These are phyloP conservation scores for Neosilurus mollespiculum DNA, from an alignment of 2,797 vertebrate species.

Conservation along the genomic window DNA sequence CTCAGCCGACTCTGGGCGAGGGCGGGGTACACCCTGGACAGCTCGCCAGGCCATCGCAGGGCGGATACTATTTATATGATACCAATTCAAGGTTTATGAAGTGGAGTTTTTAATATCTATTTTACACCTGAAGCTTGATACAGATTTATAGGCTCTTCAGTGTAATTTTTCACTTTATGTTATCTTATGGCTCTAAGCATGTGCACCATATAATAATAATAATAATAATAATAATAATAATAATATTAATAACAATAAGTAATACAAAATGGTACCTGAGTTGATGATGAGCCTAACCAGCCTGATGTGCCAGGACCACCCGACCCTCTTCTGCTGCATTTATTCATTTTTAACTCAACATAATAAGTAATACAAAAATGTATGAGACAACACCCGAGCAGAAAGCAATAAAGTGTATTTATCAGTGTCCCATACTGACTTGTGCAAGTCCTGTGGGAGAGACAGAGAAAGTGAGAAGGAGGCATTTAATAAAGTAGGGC, in stretches of 20 bases:
- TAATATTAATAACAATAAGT: too few relatives aligned
- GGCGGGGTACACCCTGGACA: too few relatives aligned
- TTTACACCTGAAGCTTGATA: neutral
- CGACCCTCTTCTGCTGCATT: too few relatives aligned
- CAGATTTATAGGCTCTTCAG: neutral
- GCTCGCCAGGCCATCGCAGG: too few relatives aligned
- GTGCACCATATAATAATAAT: neutral
- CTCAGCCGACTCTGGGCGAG: too few relatives aligned
- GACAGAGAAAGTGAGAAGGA: conserved; percentile 2
- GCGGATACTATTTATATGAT: neutral
- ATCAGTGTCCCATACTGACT: conserved; percentile 21
- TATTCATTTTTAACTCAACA: too few relatives aligned
- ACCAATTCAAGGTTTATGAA: neutral
- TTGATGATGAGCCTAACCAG: too few relatives aligned
- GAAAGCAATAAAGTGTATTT: conserved; percentile 33
- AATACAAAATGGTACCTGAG: too few relatives aligned
- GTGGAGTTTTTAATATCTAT: neutral
- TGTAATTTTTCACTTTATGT: neutral
- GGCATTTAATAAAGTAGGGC: conserved; percentile 52
- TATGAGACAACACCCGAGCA: neutral
- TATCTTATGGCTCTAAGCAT: neutral
- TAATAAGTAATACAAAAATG: neutral
- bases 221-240: too few relatives aligned
- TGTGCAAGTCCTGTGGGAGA: conserved; percentile 31
- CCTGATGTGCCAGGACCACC: too few relatives aligned